Evolutionary conservation across 2,797 vertebrate species (phyloP).

Genomic region (Channa striata): DNA sequence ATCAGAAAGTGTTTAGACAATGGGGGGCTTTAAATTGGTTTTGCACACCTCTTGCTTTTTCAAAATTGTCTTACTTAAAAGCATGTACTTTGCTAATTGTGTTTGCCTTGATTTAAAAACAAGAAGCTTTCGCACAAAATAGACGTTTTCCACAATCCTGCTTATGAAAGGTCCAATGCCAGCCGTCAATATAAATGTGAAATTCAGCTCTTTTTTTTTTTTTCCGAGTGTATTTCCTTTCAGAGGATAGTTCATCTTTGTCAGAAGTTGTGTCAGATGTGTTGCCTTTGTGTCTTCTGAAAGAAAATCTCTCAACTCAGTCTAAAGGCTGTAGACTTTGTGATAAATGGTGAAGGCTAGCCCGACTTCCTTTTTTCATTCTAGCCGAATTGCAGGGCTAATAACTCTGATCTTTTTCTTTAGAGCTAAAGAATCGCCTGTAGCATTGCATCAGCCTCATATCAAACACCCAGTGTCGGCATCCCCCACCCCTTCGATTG

Average conservation of each 20-base stretch:
- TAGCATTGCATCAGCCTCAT: constrained; percentile 52
- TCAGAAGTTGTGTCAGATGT: constrained; percentile 50
- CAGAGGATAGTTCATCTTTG: constrained; percentile 28
- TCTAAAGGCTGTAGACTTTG: constrained; percentile 46
- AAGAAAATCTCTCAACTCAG: constrained; percentile 46
- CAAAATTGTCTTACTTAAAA: constrained; percentile 18
- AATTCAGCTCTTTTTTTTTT: constrained; percentile 5
- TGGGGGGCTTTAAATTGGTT: constrained; percentile 1
- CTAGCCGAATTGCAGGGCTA: constrained; percentile 47
- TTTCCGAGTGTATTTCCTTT: not conserved
- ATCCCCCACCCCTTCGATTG: constrained; percentile 20
- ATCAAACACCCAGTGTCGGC: constrained; percentile 34
- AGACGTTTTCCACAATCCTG: not conserved
- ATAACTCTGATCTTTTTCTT: constrained; percentile 62
- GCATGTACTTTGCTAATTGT: not conserved
- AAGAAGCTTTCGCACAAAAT: not conserved
- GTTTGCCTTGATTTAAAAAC: not conserved
- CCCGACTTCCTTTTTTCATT: constrained; percentile 47
- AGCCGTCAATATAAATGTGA: constrained; percentile 1
- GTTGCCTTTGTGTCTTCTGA: constrained; percentile 41
- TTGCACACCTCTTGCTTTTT: constrained; percentile 7
- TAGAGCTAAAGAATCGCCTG: constrained; percentile 43
- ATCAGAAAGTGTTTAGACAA: constrained; percentile 19
- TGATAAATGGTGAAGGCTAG: constrained; percentile 58
- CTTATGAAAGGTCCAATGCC: constrained; percentile 7